phyloP scores from a whole-genome alignment of 2,888 invertebrate genomes.

The Diachrysia chrysitis region DNA sequence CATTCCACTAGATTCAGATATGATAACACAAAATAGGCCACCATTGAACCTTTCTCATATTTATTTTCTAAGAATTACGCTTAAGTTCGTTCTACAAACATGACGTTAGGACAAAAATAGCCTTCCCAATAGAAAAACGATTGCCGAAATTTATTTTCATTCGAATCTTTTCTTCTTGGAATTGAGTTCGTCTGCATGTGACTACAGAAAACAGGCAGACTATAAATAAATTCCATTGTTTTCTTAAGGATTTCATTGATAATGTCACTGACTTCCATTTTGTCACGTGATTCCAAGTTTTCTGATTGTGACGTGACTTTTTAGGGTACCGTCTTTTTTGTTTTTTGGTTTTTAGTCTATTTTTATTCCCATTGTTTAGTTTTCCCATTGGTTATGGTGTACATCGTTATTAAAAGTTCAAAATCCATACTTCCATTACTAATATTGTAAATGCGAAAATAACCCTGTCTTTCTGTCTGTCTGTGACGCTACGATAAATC shows the following conservation, averaged over 20 bases:
- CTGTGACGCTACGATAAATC: too few species aligned
- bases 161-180: not conserved
- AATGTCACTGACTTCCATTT: not conserved
- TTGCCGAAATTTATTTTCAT: constrained; percentile 6
- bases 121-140: not conserved
- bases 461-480: too few species aligned
- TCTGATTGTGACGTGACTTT: not conserved
- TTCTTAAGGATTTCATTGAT: not conserved
- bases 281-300: not conserved
- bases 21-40: not conserved
- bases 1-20: not conserved
- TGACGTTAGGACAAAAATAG: not conserved
- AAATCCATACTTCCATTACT: too few species aligned
- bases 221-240: constrained; percentile 10
- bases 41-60: not conserved
- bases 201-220: constrained; percentile 7
- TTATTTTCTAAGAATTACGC: not conserved
- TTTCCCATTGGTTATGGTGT: too few species aligned
- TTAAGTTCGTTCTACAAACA: not conserved
- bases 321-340: not conserved
- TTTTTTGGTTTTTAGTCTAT: not conserved
- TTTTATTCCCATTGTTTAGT: not conserved
- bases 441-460: too few species aligned
- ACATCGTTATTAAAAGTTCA: too few species aligned
- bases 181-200: constrained; percentile 12